phyloP scores from a whole-genome alignment of 2,888 invertebrate genomes.

The Tipula unca region DNA sequence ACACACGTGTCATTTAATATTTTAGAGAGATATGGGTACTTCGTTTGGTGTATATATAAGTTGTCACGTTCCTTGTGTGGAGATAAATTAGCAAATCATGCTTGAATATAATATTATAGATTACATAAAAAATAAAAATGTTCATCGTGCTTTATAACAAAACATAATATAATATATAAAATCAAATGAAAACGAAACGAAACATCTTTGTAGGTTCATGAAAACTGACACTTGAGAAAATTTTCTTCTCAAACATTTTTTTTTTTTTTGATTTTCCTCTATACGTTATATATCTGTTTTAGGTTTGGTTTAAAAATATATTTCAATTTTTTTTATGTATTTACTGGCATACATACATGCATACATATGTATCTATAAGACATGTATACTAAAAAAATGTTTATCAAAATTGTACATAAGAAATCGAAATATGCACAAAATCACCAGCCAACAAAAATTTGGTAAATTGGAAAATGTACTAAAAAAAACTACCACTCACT shows the following conservation, averaged over 20 bases:
- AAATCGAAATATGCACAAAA: too few relatives aligned
- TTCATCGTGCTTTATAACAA: not conserved
- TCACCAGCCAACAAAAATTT: not conserved
- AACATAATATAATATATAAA: not conserved
- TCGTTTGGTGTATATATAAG: not conserved
- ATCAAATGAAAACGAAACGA: not conserved
- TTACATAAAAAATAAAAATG: not conserved
- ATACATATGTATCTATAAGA: not conserved
- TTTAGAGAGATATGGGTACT: not conserved
- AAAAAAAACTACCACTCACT: not conserved
- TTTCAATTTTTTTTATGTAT: not conserved
- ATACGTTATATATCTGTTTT: constrained; percentile 2
- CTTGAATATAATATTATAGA: not conserved
- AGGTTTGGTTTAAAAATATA: constrained; percentile 2
- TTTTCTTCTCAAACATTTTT: not conserved
- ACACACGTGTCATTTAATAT: not conserved
- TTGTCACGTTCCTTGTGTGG: not conserved
- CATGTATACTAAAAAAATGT: not conserved
- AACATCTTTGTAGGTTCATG: not conserved
- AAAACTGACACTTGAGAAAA: constrained; percentile 14
- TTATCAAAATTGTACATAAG: not conserved
- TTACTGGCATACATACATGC: not conserved
- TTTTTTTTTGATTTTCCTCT: not conserved
- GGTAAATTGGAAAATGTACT: not conserved
- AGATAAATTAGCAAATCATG: not conserved